Evolutionary conservation across 1,140 invertebrate species (phyloP), one percentile per base, ranked within the genome.

Genomic region (Thaumatotibia leucotreta): DNA sequence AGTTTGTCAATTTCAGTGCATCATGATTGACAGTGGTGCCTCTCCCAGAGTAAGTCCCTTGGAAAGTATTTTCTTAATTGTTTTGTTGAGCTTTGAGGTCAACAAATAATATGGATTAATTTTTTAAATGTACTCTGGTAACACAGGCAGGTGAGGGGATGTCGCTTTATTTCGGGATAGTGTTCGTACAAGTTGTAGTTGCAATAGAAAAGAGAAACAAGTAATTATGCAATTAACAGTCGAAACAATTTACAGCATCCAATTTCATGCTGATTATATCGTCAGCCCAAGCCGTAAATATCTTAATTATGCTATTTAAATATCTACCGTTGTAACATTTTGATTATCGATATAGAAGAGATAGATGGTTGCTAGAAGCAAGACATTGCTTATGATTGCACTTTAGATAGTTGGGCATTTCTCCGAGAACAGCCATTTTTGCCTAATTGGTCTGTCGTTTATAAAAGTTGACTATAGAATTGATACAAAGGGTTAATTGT

Each of bases 111-210:
- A 45, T 45, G 11, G n/a, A n/a, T 39, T 39, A 39, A 11, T 39
- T 11, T 39, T 14, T 39, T 39, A 39, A 14, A 20, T 45, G 6
- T 45, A 45, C 39, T 45, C 39, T 45, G 39, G 14, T 20, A 9
- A 20, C 14, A 17, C 33, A 72, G 72, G 81, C 83, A 88, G 84
- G 85, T 83, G 80, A 81, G 67, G 65, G 66, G 49, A 54, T 52
- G 31, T 27, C 45, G 58, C 29, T 67, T 69, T 33, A 58, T 70
- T 73, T 49, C 23, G 39, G 39, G 39, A 45, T 17, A 8, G 39
- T 14, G 39, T 45, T n/a, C n/a, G n/a, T 8, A 33, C 9, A 5
- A 45, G 14, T 45, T 5, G n/a, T 45, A 45, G 14, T 45, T 20
- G 17, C 39, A 17, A 45, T 17, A 45, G 5, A 45, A 9, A 63